phyloP scores from a whole-genome alignment of 2,888 invertebrate genomes.

The Drosophila melanosoma region DNA sequence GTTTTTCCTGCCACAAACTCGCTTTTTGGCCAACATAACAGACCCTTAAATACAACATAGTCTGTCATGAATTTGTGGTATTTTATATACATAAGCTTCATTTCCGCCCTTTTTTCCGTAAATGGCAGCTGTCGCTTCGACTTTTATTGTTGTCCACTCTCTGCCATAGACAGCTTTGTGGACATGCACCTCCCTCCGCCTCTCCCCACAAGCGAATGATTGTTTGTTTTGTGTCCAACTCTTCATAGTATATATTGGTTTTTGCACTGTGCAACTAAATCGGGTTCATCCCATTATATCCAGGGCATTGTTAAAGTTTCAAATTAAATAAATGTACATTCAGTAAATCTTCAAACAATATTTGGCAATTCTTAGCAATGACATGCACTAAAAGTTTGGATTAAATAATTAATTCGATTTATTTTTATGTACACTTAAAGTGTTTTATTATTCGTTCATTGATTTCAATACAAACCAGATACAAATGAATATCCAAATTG shows the following conservation, averaged over 20 bases:
- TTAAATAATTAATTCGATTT: neutral
- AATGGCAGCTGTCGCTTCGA: slow-evolving; percentile 18
- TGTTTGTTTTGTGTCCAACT: neutral
- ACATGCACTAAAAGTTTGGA: neutral
- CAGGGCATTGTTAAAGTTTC: neutral
- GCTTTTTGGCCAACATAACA: neutral
- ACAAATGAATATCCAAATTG: neutral
- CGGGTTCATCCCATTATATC: neutral
- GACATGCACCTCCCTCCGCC: neutral
- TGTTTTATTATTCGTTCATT: no score
- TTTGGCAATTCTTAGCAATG: neutral
- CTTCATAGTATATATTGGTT: neutral
- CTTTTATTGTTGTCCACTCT: slow-evolving; percentile 20
- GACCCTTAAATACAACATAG: slow-evolving; percentile 16
- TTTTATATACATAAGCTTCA: slow-evolving; percentile 34
- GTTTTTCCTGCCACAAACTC: neutral
- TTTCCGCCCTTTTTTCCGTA: slow-evolving; percentile 10
- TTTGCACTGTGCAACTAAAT: neutral
- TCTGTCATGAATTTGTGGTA: slow-evolving; percentile 33
- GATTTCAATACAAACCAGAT: no score
- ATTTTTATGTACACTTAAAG: neutral
- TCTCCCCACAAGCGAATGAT: neutral
- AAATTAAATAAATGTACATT: neutral
- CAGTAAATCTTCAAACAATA: neutral
- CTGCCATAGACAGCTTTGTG: neutral